Evolutionary conservation across 2,113 vertebrate species (phyloP), one percentile per base, ranked within the genome.

Genomic region (Halichoerus grypus): DNA sequence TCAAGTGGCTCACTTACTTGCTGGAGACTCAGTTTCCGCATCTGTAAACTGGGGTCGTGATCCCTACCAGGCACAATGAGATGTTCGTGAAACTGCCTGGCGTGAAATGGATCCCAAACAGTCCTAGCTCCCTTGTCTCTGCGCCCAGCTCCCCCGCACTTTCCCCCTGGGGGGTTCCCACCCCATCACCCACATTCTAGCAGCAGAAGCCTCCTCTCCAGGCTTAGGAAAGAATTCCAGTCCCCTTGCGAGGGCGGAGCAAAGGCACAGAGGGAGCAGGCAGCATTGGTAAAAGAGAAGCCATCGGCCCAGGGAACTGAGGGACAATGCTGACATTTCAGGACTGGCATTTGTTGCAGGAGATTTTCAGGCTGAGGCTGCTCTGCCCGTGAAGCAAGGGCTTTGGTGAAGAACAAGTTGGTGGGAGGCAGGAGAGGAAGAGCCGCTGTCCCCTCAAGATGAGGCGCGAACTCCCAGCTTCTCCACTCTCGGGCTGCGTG

Each of bases 61-160:
- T 7, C 24, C 53, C 31, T 7, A 18, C 13, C 2, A 31, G 7
- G 77, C 8, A 1, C 4, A 0, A 5, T 0, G 9, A 28, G 28
- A 15, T 18, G 13, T 16, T 12, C 51, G 2, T 22, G 49, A 53
- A 42, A 18, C 0, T 10, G 74, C 53, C 26, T 7, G 53, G 74
- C 39, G 7, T 4, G 0, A 16, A 8, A 4, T 1, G 16, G 76
- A 8, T 3, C 22, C 42, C 33, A 18, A 0, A 24, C 0, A 0
- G 24, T 3, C n/a, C n/a, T 7, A 5, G 10, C 1, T 51, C 13
- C 69, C 7, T 31, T 7, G 13, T 33, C 33, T 8, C 72, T 3
- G 7, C 83, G 55, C 36, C 6, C 24, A 67, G 36, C 14, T 1
- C 26, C 53, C 79, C 88, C 8, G 65, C 6, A 0, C 76, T 28